These are phyloP conservation scores for Platysternon megacephalum DNA, from an alignment of 2,113 vertebrate species.

Conservation along the genomic window DNA sequence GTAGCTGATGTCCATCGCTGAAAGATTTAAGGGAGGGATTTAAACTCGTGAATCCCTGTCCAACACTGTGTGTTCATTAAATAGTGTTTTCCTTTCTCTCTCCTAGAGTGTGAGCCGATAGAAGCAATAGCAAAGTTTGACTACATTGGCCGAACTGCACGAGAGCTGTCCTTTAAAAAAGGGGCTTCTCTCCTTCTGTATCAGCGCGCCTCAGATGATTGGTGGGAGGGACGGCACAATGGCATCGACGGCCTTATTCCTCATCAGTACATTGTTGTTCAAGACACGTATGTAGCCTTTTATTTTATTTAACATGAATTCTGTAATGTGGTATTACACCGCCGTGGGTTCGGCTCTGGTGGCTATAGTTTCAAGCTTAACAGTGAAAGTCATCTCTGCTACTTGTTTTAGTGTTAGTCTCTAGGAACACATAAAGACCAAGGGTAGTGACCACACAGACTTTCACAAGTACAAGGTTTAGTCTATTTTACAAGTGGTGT, in stretches of 20 bases:
- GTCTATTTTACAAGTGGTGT: too few relatives aligned
- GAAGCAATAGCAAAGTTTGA: slow-evolving; percentile 95
- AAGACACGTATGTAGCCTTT: slow-evolving; percentile 88
- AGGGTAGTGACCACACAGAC: too few relatives aligned
- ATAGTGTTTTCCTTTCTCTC: slow-evolving; percentile 26
- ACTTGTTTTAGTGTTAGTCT: too few relatives aligned
- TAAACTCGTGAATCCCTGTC: not conserved
- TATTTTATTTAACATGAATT: too few relatives aligned
- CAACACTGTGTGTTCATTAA: not conserved
- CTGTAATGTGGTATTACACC: too few relatives aligned
- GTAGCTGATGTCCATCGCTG: not conserved
- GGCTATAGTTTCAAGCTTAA: too few relatives aligned
- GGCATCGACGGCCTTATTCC: slow-evolving; percentile 92
- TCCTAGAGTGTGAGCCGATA: slow-evolving; percentile 92
- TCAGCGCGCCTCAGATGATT: slow-evolving; percentile 93
- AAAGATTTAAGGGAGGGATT: not conserved
- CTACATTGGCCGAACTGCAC: slow-evolving; percentile 90
- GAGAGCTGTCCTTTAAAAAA: slow-evolving; percentile 95
- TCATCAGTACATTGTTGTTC: slow-evolving; percentile 95
- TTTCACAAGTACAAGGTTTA: too few relatives aligned
- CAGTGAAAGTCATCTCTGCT: too few relatives aligned
- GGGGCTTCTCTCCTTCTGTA: slow-evolving; percentile 92
- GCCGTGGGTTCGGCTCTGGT: too few relatives aligned
- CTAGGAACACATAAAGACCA: too few relatives aligned
- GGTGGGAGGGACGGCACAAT: slow-evolving; percentile 96